Base-by-base conservation (phyloP, 1,140 invertebrate genomes). In the Akabosia matsudoensis region DNA sequence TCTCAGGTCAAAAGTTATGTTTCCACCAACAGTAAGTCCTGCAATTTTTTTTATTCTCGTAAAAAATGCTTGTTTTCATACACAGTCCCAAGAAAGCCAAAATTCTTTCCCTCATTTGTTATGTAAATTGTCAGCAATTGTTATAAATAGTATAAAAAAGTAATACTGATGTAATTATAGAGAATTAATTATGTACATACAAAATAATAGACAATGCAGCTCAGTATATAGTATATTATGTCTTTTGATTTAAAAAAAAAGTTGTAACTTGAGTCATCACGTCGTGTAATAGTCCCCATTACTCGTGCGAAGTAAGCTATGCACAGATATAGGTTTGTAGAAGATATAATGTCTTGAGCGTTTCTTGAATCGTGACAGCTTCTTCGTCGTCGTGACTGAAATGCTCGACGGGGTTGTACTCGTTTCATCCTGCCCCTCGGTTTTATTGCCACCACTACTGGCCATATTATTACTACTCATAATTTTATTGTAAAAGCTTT, bases 281-380 rank as follows among this genome's bases (percentile, higher is more conserved):
- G n/a, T n/a, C 13, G 24, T 61, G 24, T 24, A n/a, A 22, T 61
- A 24, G 54, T 24, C 54, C 13, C 54, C 54, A 61, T n/a, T n/a
- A 22, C 54, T 14, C 7, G 13, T 24, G 24, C 14, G 54, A 61
- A 61, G 54, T 61, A 61, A 61, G 54, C 54, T 61, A n/a, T 67
- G 61, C 3, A 67, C 28, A 30, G 61, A 67, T 30, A 67, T 67
- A 22, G 61, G 61, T 67, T 67, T 67, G 28, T 67, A 67, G 61
- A 67, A 67, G 31, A 67, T 67, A 30, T 67, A 67, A 22, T 67
- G 24, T 7, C 61, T 2, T 7, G 61, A 28, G 24, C 61, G 61
- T 67, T 67, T 67, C 31, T 30, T 67, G 26, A 67, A 28, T 24
- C 61, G 61, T 30, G 61, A 10, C n/a, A n/a, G n/a, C 54, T 61